Conservation (phyloP, 2,888 invertebrate species). For the Drosophila neotestacea region DNA sequence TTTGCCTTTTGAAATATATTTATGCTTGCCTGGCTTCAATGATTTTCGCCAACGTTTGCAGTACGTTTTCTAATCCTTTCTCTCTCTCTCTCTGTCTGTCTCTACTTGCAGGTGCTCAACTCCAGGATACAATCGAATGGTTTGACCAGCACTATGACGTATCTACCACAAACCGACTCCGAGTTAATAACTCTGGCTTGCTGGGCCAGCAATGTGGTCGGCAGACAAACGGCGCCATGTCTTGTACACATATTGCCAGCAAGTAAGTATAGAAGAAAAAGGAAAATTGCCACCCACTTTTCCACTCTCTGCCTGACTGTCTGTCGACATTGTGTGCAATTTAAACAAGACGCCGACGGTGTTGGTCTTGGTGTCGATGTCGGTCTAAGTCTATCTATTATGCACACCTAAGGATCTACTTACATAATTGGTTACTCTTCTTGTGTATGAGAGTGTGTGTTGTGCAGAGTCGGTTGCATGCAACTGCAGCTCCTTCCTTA, state of each 20-base stretch:
- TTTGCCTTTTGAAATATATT: conserved; percentile 71
- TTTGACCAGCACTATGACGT: conserved; percentile 87
- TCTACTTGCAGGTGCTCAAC: conserved; percentile 85
- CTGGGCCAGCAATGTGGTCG: conserved; percentile 94
- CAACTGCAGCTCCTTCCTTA: conserved; percentile 31
- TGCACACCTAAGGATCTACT: conserved; percentile 76
- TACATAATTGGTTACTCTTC: conserved; percentile 69
- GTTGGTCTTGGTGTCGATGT: conserved; percentile 28
- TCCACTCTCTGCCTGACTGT: neutral
- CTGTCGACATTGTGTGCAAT: conserved; percentile 56
- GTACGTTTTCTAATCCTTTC: conserved; percentile 29
- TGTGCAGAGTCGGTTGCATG: conserved; percentile 13
- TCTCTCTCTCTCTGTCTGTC: conserved; percentile 2
- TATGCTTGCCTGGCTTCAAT: conserved; percentile 49
- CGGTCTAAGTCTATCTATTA: conserved; percentile 49
- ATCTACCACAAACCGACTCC: conserved; percentile 86
- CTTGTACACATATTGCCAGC: conserved; percentile 93
- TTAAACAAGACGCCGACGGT: conserved; percentile 21
- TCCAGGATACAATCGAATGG: conserved; percentile 86
- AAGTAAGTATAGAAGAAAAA: conserved; percentile 87
- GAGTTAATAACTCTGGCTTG: conserved; percentile 94
- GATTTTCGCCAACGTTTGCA: conserved; percentile 60
- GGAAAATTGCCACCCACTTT: conserved; percentile 24
- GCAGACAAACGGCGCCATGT: conserved; percentile 92
- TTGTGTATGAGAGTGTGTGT: conserved; percentile 18